Conservation (phyloP, 1,140 invertebrate species). For the Macrobrachium rosenbergii region DNA sequence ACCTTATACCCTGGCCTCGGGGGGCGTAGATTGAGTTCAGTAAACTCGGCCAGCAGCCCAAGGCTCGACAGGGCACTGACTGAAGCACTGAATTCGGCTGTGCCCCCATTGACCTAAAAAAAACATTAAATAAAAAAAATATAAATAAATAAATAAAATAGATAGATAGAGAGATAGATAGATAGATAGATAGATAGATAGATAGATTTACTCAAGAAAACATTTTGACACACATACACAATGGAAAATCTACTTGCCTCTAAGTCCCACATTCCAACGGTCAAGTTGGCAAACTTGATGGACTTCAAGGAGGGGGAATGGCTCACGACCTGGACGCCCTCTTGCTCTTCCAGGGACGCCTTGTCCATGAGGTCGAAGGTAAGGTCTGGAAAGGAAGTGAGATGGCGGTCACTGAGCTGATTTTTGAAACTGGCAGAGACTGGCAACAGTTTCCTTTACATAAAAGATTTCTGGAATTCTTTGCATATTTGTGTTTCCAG, state of each 20-base stretch:
- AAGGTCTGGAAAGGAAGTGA: neutral
- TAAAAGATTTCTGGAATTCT: neutral
- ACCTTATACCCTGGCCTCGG: conserved; percentile 21
- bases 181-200: conserved; percentile 6
- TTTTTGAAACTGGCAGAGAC: neutral
- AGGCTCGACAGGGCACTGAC: conserved; percentile 28
- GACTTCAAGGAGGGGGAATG: conserved; percentile 21
- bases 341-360: conserved; percentile 3
- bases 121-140: neutral
- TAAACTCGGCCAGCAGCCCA: conserved; percentile 19
- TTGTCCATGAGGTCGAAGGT: conserved; percentile 24
- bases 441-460: neutral
- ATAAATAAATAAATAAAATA: neutral
- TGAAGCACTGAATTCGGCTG: neutral
- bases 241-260: conserved; percentile 28
- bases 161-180: neutral
- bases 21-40: neutral
- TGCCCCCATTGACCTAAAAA: neutral
- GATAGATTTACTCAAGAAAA: too few species aligned
- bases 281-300: conserved; percentile 31
- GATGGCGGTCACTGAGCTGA: too few species aligned
- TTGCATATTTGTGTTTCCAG: neutral
- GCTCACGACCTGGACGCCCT: conserved; percentile 23
- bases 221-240: too few species aligned
- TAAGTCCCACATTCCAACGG: conserved; percentile 16